Conservation (phyloP, 92 coral and sea anemone genomes). For the Epizoanthus ramosus region DNA sequence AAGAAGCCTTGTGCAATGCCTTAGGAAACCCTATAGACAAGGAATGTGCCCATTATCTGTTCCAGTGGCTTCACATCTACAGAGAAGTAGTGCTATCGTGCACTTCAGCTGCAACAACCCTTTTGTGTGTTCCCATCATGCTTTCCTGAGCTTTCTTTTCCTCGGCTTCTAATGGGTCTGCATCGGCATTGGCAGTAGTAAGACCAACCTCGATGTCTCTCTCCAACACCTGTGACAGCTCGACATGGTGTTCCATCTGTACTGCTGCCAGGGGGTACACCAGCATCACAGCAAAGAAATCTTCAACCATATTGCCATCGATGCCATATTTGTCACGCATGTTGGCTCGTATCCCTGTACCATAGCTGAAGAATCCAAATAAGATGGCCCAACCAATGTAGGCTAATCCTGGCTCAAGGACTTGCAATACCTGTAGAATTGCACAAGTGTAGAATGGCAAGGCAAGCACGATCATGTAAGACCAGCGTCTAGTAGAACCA, state of each 20-base stretch:
- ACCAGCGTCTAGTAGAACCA: constrained; percentile 44
- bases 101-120: too few species aligned
- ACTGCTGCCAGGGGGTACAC: constrained; percentile 72
- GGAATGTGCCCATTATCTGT: too few species aligned
- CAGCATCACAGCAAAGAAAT: constrained; percentile 65
- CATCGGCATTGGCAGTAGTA: too few species aligned
- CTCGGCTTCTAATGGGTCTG: too few species aligned
- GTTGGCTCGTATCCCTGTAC: constrained; percentile 70
- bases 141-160: too few species aligned
- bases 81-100: too few species aligned
- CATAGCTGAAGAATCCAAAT: constrained; percentile 77
- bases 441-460: constrained; percentile 80
- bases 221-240: constrained; percentile 20
- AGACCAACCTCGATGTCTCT: too few species aligned
- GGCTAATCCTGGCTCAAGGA: constrained; percentile 67
- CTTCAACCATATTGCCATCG: constrained; percentile 69
- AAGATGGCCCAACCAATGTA: constrained; percentile 83
- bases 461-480: constrained; percentile 75
- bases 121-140: too few species aligned
- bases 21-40: too few species aligned
- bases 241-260: constrained; percentile 78
- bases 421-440: constrained; percentile 66
- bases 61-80: too few species aligned
- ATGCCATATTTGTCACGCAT: constrained; percentile 69
- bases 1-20: too few species aligned